phyloP scores from a whole-genome alignment of 2,113 vertebrate species.

The Hydrolagus affinis region DNA sequence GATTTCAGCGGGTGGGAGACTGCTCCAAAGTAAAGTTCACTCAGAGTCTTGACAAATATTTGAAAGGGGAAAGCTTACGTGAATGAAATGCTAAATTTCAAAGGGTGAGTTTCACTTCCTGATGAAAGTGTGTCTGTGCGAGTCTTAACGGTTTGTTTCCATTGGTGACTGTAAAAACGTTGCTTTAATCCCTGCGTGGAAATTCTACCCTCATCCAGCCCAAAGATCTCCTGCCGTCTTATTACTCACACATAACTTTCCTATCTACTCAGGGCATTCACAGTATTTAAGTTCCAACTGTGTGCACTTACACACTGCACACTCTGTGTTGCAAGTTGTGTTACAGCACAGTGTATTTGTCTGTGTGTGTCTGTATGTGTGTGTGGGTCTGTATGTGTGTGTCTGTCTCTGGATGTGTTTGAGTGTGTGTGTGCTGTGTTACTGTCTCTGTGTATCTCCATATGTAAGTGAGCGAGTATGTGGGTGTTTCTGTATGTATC shows the following conservation, averaged over 20 bases:
- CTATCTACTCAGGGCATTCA: conserved; percentile 55
- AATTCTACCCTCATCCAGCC: conserved; percentile 70
- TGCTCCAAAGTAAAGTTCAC: conserved; percentile 68
- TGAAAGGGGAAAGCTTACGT: conserved; percentile 72
- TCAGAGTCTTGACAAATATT: conserved; percentile 68
- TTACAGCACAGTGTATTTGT: too few species aligned
- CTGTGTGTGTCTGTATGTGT: too few species aligned
- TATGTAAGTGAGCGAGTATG: too few species aligned
- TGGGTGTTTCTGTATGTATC: too few species aligned
- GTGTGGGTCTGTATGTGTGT: too few species aligned
- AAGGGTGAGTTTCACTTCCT: conserved; percentile 74
- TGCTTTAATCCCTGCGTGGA: conserved; percentile 77
- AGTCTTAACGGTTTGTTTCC: conserved; percentile 86
- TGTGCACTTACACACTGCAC: conserved; percentile 36
- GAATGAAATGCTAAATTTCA: conserved; percentile 69
- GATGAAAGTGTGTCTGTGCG: conserved; percentile 66
- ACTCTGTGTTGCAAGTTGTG: conserved; percentile 34
- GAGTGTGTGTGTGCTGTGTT: too few species aligned
- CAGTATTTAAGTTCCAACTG: conserved; percentile 51
- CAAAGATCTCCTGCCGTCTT: conserved; percentile 52
- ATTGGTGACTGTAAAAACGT: conserved; percentile 90
- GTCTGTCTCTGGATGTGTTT: too few species aligned
- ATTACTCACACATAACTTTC: conserved; percentile 62
- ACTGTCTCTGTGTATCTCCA: too few species aligned
- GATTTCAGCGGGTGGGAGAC: conserved; percentile 73